phyloP scores from a whole-genome alignment of 1,140 invertebrate genomes.

The Solen grandis region DNA sequence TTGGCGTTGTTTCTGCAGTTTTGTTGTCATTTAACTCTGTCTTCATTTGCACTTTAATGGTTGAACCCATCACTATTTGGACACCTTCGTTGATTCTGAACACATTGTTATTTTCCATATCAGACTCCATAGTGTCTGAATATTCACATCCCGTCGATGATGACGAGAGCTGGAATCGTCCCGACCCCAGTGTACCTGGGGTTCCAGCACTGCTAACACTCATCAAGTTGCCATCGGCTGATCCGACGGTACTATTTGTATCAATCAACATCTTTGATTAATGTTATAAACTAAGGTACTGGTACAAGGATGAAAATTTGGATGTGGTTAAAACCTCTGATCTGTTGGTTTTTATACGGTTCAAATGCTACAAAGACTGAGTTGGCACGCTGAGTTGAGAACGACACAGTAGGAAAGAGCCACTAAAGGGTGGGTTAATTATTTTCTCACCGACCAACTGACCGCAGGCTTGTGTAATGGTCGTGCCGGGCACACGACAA shows the following conservation, averaged over 20 bases:
- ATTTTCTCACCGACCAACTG: slow-evolving; percentile 38
- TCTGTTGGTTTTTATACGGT: slow-evolving; percentile 29
- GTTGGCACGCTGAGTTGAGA: slow-evolving; percentile 53
- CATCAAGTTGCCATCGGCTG: slow-evolving; percentile 33
- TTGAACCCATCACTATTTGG: background rate
- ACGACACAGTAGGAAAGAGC: slow-evolving; percentile 50
- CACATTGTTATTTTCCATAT: slow-evolving; percentile 53
- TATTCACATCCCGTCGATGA: slow-evolving; percentile 24
- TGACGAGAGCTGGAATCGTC: slow-evolving; percentile 8
- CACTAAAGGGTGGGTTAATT: slow-evolving; percentile 53
- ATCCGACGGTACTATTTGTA: too few relatives aligned
- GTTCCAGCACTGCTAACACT: slow-evolving; percentile 47
- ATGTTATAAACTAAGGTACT: too few relatives aligned
- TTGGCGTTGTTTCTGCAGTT: slow-evolving; percentile 59
- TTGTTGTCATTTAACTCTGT: slow-evolving; percentile 3
- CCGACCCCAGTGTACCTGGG: slow-evolving; percentile 41
- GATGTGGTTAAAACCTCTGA: slow-evolving; percentile 33
- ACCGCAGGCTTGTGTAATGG: slow-evolving; percentile 27
- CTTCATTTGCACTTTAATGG: background rate
- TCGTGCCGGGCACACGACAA: slow-evolving; percentile 53
- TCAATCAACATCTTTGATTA: too few relatives aligned
- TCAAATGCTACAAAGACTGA: slow-evolving; percentile 32
- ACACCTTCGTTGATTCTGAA: slow-evolving; percentile 17
- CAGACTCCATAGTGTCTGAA: slow-evolving; percentile 47
- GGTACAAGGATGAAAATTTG: slow-evolving; percentile 32